Evolutionary conservation across 2,113 vertebrate genomes (phyloP).

Genomic region (Bubo bubo): DNA sequence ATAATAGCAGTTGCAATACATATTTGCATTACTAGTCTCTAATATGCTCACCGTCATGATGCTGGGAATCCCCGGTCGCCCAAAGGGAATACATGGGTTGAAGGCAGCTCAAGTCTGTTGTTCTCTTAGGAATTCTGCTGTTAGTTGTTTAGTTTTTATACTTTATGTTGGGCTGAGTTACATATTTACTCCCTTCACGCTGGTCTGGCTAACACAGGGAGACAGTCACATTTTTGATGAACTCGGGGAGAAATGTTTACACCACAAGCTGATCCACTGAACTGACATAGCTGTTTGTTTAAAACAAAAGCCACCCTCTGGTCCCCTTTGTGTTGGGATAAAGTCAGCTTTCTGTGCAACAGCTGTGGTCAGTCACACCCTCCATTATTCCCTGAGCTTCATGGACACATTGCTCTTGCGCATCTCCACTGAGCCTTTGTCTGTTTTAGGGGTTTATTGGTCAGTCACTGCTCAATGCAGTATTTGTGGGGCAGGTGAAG

Average conservation of each 20-base stretch:
- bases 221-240: not conserved
- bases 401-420: not conserved
- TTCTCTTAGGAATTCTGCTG: not conserved
- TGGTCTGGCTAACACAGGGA: not conserved
- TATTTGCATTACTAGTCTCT: not conserved
- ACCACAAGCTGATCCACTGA: not conserved
- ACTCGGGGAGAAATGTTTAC: not conserved
- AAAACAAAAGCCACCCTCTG: not conserved
- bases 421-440: not conserved
- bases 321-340: not conserved
- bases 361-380: not conserved
- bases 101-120: not conserved
- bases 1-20: not conserved
- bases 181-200: rapidly evolving
- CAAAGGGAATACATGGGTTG: not conserved
- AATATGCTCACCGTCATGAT: rapidly evolving
- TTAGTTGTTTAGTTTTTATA: not conserved
- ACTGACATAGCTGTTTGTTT: not conserved
- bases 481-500: not conserved
- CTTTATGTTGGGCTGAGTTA: not conserved
- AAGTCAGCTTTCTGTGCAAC: not conserved
- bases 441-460: not conserved
- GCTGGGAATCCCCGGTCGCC: not conserved
- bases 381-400: not conserved
- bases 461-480: not conserved